Evolutionary conservation across 2,797 vertebrate genomes (phyloP).

Genomic region (Chaetodon trifasciatus): DNA sequence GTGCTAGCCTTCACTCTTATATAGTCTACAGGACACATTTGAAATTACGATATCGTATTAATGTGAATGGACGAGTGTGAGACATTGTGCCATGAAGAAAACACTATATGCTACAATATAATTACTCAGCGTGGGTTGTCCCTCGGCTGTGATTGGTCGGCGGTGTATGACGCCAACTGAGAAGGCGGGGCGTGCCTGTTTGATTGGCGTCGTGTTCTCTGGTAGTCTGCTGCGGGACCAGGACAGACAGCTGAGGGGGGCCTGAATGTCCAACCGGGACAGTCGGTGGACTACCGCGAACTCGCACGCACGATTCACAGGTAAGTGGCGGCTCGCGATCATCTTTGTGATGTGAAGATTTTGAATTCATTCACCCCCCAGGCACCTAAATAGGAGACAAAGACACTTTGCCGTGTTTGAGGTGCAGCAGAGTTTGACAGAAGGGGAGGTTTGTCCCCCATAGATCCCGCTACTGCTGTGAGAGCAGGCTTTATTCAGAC

Average conservation of each 20-base stretch:
- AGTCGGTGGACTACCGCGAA: conserved; percentile 55
- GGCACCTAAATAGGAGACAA: conserved; percentile 52
- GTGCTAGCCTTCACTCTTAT: no score
- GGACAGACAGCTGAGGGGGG: conserved; percentile 78
- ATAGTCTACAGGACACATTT: not conserved
- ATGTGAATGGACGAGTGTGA: conserved; percentile 51
- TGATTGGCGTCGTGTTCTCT: conserved; percentile 81
- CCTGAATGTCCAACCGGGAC: conserved; percentile 80
- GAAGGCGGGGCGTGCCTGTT: conserved; percentile 62
- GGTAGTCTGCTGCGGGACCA: conserved; percentile 83
- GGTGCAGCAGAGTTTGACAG: conserved; percentile 75
- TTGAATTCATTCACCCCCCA: conserved; percentile 20
- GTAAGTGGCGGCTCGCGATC: conserved; percentile 64
- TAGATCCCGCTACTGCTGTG: conserved; percentile 34
- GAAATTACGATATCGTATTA: not conserved
- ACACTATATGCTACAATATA: conserved; percentile 47
- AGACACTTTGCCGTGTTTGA: conserved; percentile 66
- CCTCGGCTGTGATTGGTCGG: conserved; percentile 65
- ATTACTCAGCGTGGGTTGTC: conserved; percentile 10
- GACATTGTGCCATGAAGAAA: conserved; percentile 14
- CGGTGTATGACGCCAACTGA: conserved; percentile 4
- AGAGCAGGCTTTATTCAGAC: conserved; percentile 28
- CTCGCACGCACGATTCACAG: conserved; percentile 58
- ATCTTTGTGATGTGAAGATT: not conserved
- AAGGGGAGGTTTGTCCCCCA: conserved; percentile 29